Evolutionary conservation across 1,140 invertebrate genomes (phyloP), one percentile per base, ranked within the genome.

Genomic region (Anadara kagoshimensis): DNA sequence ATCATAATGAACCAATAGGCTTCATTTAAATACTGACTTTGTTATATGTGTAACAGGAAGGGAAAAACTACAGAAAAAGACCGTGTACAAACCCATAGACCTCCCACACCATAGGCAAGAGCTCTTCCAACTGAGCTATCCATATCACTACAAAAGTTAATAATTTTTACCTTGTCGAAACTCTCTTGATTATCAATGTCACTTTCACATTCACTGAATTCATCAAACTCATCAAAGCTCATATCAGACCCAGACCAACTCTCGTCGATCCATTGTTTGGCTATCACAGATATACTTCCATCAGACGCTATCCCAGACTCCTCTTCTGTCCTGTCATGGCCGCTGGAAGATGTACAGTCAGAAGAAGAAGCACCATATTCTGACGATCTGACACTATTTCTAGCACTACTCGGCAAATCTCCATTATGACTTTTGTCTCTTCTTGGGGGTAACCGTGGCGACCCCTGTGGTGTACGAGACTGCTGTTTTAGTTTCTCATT

Each of bases 201-300:
- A 74, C 74, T 78, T 26, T 73, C 66, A 65, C 56, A 62, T 22
- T 70, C 68, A 75, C 61, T 70, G 56, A 54, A 49, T 36, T 36
- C 29, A 36, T 36, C 29, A 36, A 36, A 63, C 57, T 75, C 69
- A 45, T 76, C 68, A 67, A 75, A 76, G 56, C 67, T 69, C 20
- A 65, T 76, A 29, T 85, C 83, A 1, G 81, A 82, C 47, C 83
- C 81, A 0, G 83, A 83, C 83, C 83, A 85, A 73, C 83, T 85
- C 14, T 69, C 73, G 63, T 83, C 78, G 75, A 85, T 83, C 62
- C 83, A 69, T 57, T 85, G 78, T 14, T 75, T 78, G 5, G 80
- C 71, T 61, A 47, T 77, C n/a, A 83, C 51, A 16, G 53, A 56
- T 18, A 58, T 29, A 12, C 45, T 76, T 59, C 56, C 70, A 41